Base-by-base conservation (phyloP, 2,113 vertebrate species). In the Illadopsis cleaveri region DNA sequence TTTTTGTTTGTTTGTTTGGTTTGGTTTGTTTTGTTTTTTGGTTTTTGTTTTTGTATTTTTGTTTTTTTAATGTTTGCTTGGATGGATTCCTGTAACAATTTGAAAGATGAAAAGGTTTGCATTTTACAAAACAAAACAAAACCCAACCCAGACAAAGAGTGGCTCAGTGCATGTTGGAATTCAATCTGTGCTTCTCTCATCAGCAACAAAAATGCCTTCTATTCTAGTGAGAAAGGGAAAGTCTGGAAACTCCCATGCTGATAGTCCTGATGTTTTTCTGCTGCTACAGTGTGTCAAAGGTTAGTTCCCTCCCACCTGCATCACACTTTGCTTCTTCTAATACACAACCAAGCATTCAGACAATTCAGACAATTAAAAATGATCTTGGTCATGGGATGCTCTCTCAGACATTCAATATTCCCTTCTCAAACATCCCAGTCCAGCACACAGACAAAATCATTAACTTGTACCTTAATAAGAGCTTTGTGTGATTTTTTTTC, bases 271-370 rank as follows among this genome's bases (percentile, higher is more conserved):
- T 95, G 91, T 96, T 95, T 87, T 81, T 96, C 88, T 93, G 65
- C 50, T 12, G 72, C 65, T 69, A 48, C 56, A 84, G 75, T 60
- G 60, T 92, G 93, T 94, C 87, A 97, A 96, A 95, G 65, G 88
- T 94, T 97, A 86, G 86, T 57, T 95, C 88, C 92, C 83, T 97
- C 77, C 85, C 89, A 94, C 60, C 84, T 92, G 91, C 95, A 86
- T 76, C 56, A 23, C 62, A 96, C 86, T 88, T 95, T 56, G 53
- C 75, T 73, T n/a, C 72, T 84, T 78, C 83, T 66, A 64, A 92
- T 58, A 95, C 76, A 97, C 91, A 77, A 70, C 82, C 9, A 18
- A 60, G 89, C 80, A 78, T 80, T 73, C 95, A 91, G 65, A 91
- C 90, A 95, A 95, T 80, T 48, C 47, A 48, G 47, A 62, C 12